A percentile compares a stretch with the other conserved stretches of the same genome.
These are phyloP conservation scores for Channa argus DNA, from an alignment of 2,113 vertebrate species.

Conservation along the genomic window DNA sequence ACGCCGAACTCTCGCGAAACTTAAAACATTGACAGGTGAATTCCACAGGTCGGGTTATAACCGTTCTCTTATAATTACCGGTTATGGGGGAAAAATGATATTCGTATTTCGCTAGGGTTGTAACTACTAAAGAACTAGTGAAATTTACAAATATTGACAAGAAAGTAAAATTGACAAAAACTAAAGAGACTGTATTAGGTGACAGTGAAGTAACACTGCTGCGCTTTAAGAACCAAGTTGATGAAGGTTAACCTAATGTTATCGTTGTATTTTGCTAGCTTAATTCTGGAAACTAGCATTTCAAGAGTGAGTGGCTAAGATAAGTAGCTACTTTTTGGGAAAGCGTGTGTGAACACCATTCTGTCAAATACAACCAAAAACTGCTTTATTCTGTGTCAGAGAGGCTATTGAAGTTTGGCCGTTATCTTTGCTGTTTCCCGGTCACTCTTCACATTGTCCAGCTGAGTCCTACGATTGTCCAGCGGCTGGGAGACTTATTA, in stretches of 20 bases:
- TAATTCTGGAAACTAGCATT: no score
- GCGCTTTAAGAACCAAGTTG: no score
- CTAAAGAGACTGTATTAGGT: conserved; percentile 5
- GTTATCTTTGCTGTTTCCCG: conserved; percentile 24
- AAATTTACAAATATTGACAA: background rate
- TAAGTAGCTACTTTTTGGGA: background rate
- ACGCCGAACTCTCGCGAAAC: conserved; percentile 76
- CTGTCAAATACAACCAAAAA: no score
- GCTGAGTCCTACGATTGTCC: conserved; percentile 44
- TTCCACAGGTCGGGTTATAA: conserved; percentile 53
- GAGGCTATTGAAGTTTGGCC: background rate
- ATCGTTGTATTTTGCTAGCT: no score
- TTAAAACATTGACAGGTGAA: conserved; percentile 56
- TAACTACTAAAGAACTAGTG: background rate
- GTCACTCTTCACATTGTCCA: conserved; percentile 13
- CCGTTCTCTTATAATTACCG: background rate
- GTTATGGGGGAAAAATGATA: background rate
- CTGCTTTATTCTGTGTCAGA: background rate
- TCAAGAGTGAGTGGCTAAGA: no score
- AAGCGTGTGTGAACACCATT: background rate
- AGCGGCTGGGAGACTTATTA: conserved; percentile 77
- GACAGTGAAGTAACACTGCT: background rate
- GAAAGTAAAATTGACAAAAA: background rate
- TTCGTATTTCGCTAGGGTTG: background rate
- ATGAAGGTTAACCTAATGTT: no score